Base-by-base conservation (phyloP, 2,888 invertebrate species). In the Galeopsomyia nigrocyanea region DNA sequence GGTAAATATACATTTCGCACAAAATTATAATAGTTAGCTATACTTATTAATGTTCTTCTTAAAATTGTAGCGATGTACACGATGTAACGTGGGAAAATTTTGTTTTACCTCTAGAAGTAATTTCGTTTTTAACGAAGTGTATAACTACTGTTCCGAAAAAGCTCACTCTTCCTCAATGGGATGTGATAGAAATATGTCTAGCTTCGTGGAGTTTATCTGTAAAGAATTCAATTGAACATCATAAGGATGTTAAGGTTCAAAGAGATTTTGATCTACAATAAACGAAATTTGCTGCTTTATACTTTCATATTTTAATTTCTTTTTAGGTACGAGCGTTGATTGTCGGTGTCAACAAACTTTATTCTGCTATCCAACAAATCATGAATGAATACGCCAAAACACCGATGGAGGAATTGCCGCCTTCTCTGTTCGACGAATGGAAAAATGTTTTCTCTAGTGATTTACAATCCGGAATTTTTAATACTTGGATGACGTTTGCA, bases 361-460 rank as follows among this genome's bases (percentile, higher is more conserved):
- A 88, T 80, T 79, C 82, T 31, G 81, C 85, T 68, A 84, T 90
- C 66, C 85, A 84, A 19, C 76, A 76, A 75, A 89, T 89, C 80
- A 87, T 90, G 75, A 78, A 77, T 66, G 75, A 79, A 60, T 78
- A 86, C 64, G 78, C 81, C 68, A 77, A 81, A 66, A 79, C 86
- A 22, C 85, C 87, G 78, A 84, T 87, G 65, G 64, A 83, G 81
- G 68, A 86, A 84, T 77, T 89, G n/a, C 80, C 82, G 1, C 61
- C 79, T 5, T 77, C 78, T 17, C 75, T 91, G 62, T 81, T 88
- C 31, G 88, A 89, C 66, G 95, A 96, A 87, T 96, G 95, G 95
- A 86, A 87, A 63, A 92, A 94, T 84, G 89, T 96, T 68, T 94
- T 95, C 87, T 89, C 90, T 73, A 90, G 90, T 65, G 91, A 91